Base-by-base conservation (phyloP, 2,113 vertebrate genomes). In the Megaceryle torquata region DNA sequence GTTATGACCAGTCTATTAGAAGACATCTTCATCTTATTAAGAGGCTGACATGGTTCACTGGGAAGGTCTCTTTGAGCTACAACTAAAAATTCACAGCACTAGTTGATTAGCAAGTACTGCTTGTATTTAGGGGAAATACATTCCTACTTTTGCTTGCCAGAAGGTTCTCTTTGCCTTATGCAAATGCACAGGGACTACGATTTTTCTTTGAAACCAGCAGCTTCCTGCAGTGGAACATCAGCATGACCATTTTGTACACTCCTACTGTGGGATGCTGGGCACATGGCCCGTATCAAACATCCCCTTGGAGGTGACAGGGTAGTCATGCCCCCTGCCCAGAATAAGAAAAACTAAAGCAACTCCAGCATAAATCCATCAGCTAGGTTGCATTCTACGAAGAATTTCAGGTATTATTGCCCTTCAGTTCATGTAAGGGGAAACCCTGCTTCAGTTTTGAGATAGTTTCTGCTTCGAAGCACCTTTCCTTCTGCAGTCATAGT, bases 281-380 rank as follows among this genome's bases (percentile, higher is more conserved):
- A 46, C 59, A 44, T 0, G 0, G 59, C 56, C 51, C 1, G 0
- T 43, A 51, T 50, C 44, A 35, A 20, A 48, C 1, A 1, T 63
- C 28, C 43, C 82, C 46, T 4, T 10, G 21, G 51, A 90, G 25
- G 43, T 61, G 59, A 61, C n/a, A 54, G 59, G 25, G 11, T 39
- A 59, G 17, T 14, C 25, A 43, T 59, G 26, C 31, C 60, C 53
- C 56, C 39, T 57, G 54, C 31, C 41, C 35, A 37, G 46, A 28
- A 70, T 9, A 59, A 43, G 69, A 71, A 83, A 91, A 70, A 28
- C 72, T 37, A 29, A 63, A 90, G 43, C 41, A 74, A 18, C 17
- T 26, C 15, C 33, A 24, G 10, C 2, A 1, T 59, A 82, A 80
- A 70, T 65, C 75, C 80, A 10, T 18, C 75, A 77, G 48, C 54